Conservation (phyloP, 2,888 invertebrate species). For the Acleris emargana region DNA sequence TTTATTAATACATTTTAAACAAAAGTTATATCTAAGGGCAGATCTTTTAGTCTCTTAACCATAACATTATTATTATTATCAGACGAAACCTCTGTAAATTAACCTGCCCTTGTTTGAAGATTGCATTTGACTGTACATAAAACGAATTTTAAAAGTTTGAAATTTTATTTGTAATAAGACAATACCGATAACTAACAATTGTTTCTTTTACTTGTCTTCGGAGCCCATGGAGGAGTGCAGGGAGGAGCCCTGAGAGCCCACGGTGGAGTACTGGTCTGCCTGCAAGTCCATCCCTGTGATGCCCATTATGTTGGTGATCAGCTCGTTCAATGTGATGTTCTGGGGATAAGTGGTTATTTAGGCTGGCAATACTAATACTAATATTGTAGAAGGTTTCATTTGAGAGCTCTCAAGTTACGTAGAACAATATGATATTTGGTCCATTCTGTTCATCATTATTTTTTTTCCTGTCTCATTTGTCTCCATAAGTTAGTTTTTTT, state of each 20-base stretch:
- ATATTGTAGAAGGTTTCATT: too few species aligned
- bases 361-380: too few species aligned
- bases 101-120: not conserved
- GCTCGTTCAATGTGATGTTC: constrained; percentile 68
- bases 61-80: not conserved
- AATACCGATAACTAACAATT: constrained; percentile 24
- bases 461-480: too few species aligned
- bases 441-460: too few species aligned
- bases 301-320: constrained; percentile 77
- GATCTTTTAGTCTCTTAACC: not conserved
- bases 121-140: constrained; percentile 23
- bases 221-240: constrained; percentile 43
- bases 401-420: too few species aligned
- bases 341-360: constrained; percentile 46
- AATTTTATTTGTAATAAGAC: constrained; percentile 36
- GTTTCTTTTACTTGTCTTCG: constrained; percentile 41
- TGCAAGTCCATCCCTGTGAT: constrained; percentile 66
- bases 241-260: constrained; percentile 50
- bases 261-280: constrained; percentile 53
- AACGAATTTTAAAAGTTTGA: constrained; percentile 20
- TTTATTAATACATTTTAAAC: not conserved
- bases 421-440: too few species aligned
- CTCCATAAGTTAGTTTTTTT: too few species aligned
- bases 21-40: not conserved
- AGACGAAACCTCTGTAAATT: not conserved